Evolutionary conservation across 2,797 vertebrate genomes (phyloP).

Genomic region (Falco biarmicus): DNA sequence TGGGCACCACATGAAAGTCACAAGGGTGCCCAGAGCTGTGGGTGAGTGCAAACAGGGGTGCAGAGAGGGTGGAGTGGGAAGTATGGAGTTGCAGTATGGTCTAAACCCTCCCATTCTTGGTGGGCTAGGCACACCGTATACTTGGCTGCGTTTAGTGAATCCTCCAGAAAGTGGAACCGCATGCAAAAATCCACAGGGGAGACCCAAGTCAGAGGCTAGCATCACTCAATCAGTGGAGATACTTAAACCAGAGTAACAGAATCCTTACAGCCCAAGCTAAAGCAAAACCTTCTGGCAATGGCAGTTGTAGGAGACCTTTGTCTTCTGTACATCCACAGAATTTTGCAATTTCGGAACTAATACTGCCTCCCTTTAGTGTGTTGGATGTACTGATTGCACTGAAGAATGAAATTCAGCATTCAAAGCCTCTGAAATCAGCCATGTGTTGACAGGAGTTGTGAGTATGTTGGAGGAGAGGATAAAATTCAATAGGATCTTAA

Average conservation of each 20-base stretch:
- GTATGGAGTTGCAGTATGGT: accelerated
- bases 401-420: neutral
- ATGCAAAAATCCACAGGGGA: neutral
- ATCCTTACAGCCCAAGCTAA: neutral
- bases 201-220: accelerated
- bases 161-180: neutral
- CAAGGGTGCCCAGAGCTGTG: neutral
- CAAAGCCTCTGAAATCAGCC: neutral
- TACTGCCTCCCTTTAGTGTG: neutral
- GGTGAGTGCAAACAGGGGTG: neutral
- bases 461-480: neutral
- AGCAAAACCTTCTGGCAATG: neutral
- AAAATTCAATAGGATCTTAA: neutral
- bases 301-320: neutral
- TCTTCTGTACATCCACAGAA: neutral
- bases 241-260: neutral
- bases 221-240: neutral
- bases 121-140: too few species aligned
- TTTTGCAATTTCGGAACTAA: neutral
- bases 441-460: neutral
- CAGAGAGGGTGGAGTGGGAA: neutral
- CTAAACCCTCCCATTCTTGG: neutral
- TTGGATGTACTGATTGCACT: accelerated
- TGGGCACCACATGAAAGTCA: neutral
- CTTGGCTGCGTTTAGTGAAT: neutral